Evolutionary conservation across 2,888 invertebrate genomes (phyloP).

Genomic region (Melieria crassipennis): DNA sequence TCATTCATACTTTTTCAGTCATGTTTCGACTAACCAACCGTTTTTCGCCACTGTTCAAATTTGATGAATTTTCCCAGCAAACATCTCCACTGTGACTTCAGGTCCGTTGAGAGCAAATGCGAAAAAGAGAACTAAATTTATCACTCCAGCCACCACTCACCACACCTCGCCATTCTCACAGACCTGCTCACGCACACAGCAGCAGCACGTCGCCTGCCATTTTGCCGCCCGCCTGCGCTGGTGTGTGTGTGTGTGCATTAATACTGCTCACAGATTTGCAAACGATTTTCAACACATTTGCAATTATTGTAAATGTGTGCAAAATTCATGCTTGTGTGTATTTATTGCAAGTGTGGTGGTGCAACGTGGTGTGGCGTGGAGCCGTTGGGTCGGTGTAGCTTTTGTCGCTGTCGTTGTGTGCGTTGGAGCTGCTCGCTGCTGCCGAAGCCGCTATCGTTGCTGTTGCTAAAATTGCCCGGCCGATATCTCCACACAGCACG

Average conservation of each 20-base stretch:
- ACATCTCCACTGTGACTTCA: no score
- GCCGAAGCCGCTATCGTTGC: not conserved
- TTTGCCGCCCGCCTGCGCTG: not conserved
- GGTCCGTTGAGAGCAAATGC: no score
- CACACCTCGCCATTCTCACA: no score
- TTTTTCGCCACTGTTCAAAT: no score
- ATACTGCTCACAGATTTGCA: constrained; percentile 56
- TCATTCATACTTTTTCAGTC: no score
- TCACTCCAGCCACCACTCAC: no score
- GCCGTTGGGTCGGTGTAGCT: not conserved
- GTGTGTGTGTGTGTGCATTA: constrained; percentile 9
- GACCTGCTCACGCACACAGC: no score
- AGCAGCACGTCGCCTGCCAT: no score
- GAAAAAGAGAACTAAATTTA: no score
- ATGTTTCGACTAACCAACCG: no score
- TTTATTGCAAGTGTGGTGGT: constrained; percentile 38
- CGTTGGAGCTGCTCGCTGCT: not conserved
- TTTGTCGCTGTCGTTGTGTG: not conserved
- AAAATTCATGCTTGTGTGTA: constrained; percentile 41
- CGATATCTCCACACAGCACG: not conserved
- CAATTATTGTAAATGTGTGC: constrained; percentile 60
- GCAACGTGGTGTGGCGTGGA: constrained; percentile 12
- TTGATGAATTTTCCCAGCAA: no score
- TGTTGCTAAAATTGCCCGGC: not conserved
- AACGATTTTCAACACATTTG: constrained; percentile 61